Percentiles rank a stretch among this genome's conserved stretches.
phyloP scores from a whole-genome alignment of 2,113 vertebrate genomes.

The Genyomyrus donnyi region DNA sequence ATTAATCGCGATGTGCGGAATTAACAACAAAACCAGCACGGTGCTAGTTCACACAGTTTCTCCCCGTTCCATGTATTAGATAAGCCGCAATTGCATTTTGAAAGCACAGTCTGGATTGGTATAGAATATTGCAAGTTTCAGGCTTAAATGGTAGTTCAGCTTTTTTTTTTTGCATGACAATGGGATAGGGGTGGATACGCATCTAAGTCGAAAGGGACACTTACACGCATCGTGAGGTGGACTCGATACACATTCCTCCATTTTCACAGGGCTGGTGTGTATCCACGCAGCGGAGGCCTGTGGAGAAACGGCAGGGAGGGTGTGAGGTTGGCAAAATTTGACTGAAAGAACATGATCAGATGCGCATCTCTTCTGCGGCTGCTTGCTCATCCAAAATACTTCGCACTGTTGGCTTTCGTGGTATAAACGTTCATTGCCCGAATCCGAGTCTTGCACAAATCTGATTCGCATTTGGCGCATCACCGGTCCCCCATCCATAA shows the following conservation, averaged over 20 bases:
- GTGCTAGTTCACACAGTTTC: not conserved
- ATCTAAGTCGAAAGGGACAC: conserved; percentile 31
- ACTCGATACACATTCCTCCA: conserved; percentile 64
- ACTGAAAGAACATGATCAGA: not conserved
- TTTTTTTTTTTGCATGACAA: not conserved
- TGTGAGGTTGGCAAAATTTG: not conserved
- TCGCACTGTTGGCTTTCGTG: not conserved
- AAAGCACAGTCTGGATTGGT: too few relatives aligned
- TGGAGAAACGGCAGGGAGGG: conserved; percentile 40
- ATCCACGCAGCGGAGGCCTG: conserved; percentile 62
- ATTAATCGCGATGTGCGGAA: not conserved
- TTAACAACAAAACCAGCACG: not conserved
- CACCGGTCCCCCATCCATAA: not conserved
- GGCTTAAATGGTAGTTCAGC: not conserved
- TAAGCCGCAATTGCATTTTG: not conserved
- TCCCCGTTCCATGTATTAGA: not conserved
- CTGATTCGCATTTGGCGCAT: not conserved
- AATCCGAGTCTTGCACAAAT: not conserved
- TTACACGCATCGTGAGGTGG: conserved; percentile 63
- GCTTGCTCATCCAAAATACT: not conserved
- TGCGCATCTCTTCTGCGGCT: not conserved
- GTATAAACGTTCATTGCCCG: not conserved
- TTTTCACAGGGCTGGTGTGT: conserved; percentile 63
- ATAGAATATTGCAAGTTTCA: not conserved
- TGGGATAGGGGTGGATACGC: not conserved